Base-by-base conservation (phyloP, 2,888 invertebrate genomes). In the Lutraria lutraria region DNA sequence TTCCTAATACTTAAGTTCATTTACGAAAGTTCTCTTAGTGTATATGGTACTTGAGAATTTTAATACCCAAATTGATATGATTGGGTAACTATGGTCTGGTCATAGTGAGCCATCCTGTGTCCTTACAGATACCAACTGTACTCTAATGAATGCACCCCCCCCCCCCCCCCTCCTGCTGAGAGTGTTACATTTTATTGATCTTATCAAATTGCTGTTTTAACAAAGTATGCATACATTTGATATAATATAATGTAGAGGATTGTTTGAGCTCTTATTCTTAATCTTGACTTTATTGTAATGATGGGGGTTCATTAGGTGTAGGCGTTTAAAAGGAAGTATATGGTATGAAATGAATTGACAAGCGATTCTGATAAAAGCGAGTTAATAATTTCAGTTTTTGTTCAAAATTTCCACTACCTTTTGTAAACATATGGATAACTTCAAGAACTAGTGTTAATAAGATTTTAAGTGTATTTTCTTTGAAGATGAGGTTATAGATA, bases 11-110 rank as follows among this genome's bases (percentile, higher is more conserved):
- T 76, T 72, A 72, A n/a, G n/a, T n/a, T 56, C 3, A 56, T 31
- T 34, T 16, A 12, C 13, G 76, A 31, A 76, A n/a, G 63, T 16
- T 34, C 29, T 76, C 34, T 76, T 76, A 34, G 76, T 76, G 34
- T 31, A 31, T 25, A 43, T 43, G 43, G 43, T 43, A 76, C 76
- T 76, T 76, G 76, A 76, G 76, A 76, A 76, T 76, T 76, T 76
- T 76, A 76, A 76, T 76, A 76, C 76, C 31, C 76, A 19, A 76
- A 34, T 76, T 76, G 76, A 76, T 76, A 76, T 34, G 34, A 34
- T 76, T 76, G 31, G 25, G 34, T 76, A 76, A 76, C 21, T 25
- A 3, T 0, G 43, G 34, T 31, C 16, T 16, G 34, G 76, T 76
- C 25, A 68, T 25, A 25, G 25, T 10, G 10, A 25, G 63, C 63